A percentile compares a stretch with the other conserved stretches of the same genome.
Evolutionary conservation across 2,888 invertebrate genomes (phyloP).

Genomic region (Mythimna vitellina): DNA sequence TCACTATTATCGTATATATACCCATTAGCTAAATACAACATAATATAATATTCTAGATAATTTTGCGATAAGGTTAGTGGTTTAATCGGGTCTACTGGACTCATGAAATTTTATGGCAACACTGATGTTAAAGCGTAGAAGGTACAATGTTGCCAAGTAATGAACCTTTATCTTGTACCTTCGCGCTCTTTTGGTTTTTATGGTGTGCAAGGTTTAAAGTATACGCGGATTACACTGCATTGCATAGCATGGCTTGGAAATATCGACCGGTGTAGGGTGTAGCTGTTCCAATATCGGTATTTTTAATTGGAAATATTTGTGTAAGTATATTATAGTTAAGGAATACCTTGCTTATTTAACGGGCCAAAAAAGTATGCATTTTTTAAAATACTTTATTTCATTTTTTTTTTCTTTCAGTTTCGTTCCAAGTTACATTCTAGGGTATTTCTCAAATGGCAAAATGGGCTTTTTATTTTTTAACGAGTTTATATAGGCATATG

Average conservation of each 20-base stretch:
- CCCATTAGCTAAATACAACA: slow-evolving; percentile 41
- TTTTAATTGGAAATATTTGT: too few species aligned
- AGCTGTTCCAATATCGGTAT: background rate
- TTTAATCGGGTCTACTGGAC: slow-evolving; percentile 50
- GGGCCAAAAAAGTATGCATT: too few species aligned
- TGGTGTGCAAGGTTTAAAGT: slow-evolving; percentile 22
- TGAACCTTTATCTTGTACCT: slow-evolving; percentile 57
- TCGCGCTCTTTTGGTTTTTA: slow-evolving; percentile 51
- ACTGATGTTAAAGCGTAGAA: slow-evolving; percentile 41
- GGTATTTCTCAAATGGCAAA: too few species aligned
- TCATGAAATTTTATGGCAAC: slow-evolving; percentile 54
- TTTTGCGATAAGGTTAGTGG: slow-evolving; percentile 42
- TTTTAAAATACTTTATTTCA: too few species aligned
- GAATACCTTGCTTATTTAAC: too few species aligned
- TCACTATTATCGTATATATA: slow-evolving; percentile 8
- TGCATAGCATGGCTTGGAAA: background rate
- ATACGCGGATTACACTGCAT: background rate
- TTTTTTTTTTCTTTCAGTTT: too few species aligned
- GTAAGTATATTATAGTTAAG: too few species aligned
- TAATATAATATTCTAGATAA: slow-evolving; percentile 46
- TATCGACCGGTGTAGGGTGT: background rate
- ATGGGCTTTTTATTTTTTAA: too few species aligned
- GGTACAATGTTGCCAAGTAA: slow-evolving; percentile 60
- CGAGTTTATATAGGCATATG: too few species aligned
- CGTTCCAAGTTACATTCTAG: too few species aligned